Base-by-base conservation (phyloP, 2,113 vertebrate genomes). In the Junco hyemalis region DNA sequence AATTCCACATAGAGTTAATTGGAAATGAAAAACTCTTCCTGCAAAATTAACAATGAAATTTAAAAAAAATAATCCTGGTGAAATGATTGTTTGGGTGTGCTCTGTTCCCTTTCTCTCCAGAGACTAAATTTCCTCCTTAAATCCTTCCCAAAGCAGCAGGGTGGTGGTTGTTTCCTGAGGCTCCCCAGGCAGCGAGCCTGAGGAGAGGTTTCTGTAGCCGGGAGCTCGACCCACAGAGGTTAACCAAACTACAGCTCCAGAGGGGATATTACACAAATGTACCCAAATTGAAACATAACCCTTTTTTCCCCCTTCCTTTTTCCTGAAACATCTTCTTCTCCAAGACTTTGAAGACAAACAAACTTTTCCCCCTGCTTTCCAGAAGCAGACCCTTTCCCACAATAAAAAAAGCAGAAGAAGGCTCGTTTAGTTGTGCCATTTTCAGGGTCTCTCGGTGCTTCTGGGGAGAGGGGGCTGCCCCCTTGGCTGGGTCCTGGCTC, bases 221-320 rank as follows among this genome's bases (percentile, higher is more conserved):
- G 65, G 80, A 89, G 65, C 45, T 69, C 6, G 6, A 92, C 94
- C 78, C 84, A 87, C 79, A 92, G 78, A 93, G 94, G 93, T 95
- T 93, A 95, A 95, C 84, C 93, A 96, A 97, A 91, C 94, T 94
- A 94, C 91, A 96, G 63, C 87, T 92, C 96, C 93, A 77, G 72
- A 80, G 91, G 77, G 86, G 63, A 87, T 93, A 91, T 91, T 90
- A 85, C 31, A 91, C 29, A 70, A 91, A 87, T 53, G 71, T 59
- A 85, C 59, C 63, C 70, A 90, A 79, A 93, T 28, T 80, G 78
- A 94, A 95, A 89, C 70, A 91, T 44, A 64, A 73, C 45, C 18
- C 5, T 15, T 71, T 64, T 50, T 50, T 42, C 5, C 6, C 38
- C 17, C 7, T 26, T 48, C 35, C 35, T 77, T 93, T 48, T 51